Base-by-base conservation (phyloP, 2,888 invertebrate genomes). In the Scaeva pyrastri region DNA sequence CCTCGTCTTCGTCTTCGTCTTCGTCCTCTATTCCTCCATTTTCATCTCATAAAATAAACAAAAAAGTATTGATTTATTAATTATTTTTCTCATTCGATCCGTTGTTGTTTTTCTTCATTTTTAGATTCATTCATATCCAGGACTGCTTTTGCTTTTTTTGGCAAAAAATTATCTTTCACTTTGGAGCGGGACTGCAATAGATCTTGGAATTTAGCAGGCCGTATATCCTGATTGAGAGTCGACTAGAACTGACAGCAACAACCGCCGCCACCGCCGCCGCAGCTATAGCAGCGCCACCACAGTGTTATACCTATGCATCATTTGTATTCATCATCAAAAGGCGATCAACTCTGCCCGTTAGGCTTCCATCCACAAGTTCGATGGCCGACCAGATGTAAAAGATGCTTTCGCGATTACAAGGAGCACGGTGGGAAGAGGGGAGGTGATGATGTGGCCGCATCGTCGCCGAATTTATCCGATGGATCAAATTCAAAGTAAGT, bases 351-450 rank as follows among this genome's bases (percentile, higher is more conserved):
- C 89, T 98, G 98, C 92, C 98, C 97, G 87, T 94, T 98, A 91
- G 98, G 98, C 58, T 98, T 98, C 93, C 97, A 98, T 93, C 98
- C 98, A 82, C 98, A 98, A 94, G 97, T 97, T 89, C 95, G 97
- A 90, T 97, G 97, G 97, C 98, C 98, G 64, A 97, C 97, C 78
- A 94, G 97, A 90, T 98, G 98, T 93, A 98, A 98, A 93, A 94
- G 98, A 89, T 98, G 98, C 93, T 98, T 97, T 94, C 95, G 96
- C 89, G 97, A 97, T 92, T 97, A 97, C 93, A 97, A 97, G 93
- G 97, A 97, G 91, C 97, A 97, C 93, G 96, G 96, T 73, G 95
- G 95, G 50, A 95, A 95, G 89, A 95, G 95, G 91, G 95, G 95
- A 88, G 95, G 95, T 78, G 95, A 95, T 88, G 94, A 94, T 90